Conservation (phyloP, 2,797 vertebrate genomes). For the Heteromormyrus szaboi region DNA sequence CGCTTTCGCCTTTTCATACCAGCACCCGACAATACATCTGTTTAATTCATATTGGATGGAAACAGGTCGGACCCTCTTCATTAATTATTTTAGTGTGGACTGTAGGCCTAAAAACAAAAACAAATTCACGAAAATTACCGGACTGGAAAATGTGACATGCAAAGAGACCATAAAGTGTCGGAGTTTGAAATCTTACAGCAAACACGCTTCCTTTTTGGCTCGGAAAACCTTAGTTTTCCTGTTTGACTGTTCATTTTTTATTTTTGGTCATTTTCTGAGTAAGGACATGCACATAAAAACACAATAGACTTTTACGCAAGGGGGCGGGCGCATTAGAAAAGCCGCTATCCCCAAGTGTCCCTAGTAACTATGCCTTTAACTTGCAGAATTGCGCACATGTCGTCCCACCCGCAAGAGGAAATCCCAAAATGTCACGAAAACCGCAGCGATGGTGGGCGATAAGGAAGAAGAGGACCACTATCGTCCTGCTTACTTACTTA, state of each 20-base stretch:
- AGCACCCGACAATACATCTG: background rate
- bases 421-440: background rate
- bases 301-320: constrained; percentile 65
- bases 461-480: background rate
- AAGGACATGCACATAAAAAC: constrained; percentile 51
- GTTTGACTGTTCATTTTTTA: constrained; percentile 53
- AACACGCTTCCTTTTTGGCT: constrained; percentile 60
- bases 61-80: background rate
- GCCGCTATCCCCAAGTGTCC: constrained; percentile 44
- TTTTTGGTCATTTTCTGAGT: constrained; percentile 50
- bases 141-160: constrained; percentile 29
- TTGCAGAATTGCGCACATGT: constrained; percentile 28
- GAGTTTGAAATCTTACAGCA: constrained; percentile 35
- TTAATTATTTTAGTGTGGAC: background rate
- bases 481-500: background rate
- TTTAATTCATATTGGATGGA: background rate
- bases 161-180: constrained; percentile 27
- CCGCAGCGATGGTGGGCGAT: background rate
- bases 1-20: background rate
- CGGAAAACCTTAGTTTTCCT: constrained; percentile 56
- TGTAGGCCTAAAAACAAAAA: background rate
- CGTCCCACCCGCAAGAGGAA: constrained; percentile 40
- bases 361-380: constrained; percentile 20
- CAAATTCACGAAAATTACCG: background rate
- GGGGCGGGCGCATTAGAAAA: constrained; percentile 46